A percentile compares a stretch with the other conserved stretches of the same genome.
phyloP scores from a whole-genome alignment of 2,888 invertebrate species.

The Fissipunctia ypsillon region DNA sequence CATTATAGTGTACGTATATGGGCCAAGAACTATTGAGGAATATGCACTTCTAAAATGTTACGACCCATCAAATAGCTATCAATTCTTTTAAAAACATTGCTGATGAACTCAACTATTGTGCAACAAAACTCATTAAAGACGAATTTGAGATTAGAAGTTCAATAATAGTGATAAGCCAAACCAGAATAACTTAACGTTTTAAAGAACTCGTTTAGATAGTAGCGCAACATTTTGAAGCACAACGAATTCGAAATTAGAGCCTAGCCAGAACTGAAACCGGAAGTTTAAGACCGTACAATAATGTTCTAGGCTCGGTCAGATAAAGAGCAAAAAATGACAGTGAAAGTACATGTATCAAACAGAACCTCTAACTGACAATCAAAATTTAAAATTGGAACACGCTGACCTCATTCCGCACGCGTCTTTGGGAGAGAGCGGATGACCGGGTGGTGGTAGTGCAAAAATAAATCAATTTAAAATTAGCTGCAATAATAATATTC shows the following conservation, averaged over 20 bases:
- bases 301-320: slow-evolving; percentile 43
- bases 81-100: slow-evolving; percentile 19
- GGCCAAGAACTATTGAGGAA: slow-evolving; percentile 25
- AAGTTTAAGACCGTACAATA: slow-evolving; percentile 62
- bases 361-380: slow-evolving; percentile 78
- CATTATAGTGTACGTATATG: neutral
- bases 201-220: slow-evolving; percentile 46
- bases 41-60: slow-evolving; percentile 12
- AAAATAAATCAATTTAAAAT: slow-evolving; percentile 84
- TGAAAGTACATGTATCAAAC: slow-evolving; percentile 82
- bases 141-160: slow-evolving; percentile 43
- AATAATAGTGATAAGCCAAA: slow-evolving; percentile 47
- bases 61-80: slow-evolving; percentile 28
- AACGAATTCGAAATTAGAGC: slow-evolving; percentile 53
- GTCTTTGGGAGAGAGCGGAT: slow-evolving; percentile 81
- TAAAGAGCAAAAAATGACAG: slow-evolving; percentile 70
- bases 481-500: slow-evolving; percentile 69
- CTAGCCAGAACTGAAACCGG: slow-evolving; percentile 72
- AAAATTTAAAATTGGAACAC: slow-evolving; percentile 88
- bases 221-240: slow-evolving; percentile 43
- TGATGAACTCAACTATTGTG: slow-evolving; percentile 41
- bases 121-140: slow-evolving; percentile 42
- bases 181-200: slow-evolving; percentile 29
- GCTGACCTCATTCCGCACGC: slow-evolving; percentile 85
- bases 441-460: slow-evolving; percentile 73